Percentiles rank a stretch among this genome's conserved stretches.
phyloP scores from a whole-genome alignment of 2,888 invertebrate species.

The Metacarcinus magister region DNA sequence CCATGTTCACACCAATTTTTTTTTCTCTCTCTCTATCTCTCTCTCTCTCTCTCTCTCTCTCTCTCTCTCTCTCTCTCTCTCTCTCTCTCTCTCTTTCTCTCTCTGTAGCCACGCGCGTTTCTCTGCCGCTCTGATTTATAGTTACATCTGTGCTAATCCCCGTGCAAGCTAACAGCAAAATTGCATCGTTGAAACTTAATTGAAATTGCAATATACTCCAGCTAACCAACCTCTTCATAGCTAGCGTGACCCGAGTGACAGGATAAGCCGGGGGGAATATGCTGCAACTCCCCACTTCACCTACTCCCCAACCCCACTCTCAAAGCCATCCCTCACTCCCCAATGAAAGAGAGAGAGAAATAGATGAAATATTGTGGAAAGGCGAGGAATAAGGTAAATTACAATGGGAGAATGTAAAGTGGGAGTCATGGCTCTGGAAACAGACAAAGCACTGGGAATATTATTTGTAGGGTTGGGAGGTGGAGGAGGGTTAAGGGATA shows the following conservation, averaged over 20 bases:
- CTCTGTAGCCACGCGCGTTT: background rate
- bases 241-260: background rate
- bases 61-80: background rate
- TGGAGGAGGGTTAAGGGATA: too few relatives aligned
- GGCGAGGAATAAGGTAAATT: background rate
- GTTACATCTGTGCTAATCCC: slow-evolving; percentile 58
- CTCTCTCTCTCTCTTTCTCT: background rate
- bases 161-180: slow-evolving; percentile 56
- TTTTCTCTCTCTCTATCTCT: background rate
- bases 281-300: background rate
- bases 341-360: slow-evolving; percentile 15
- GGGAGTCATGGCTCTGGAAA: background rate
- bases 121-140: slow-evolving; percentile 15
- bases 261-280: background rate
- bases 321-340: background rate
- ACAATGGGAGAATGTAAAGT: background rate
- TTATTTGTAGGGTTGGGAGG: too few relatives aligned
- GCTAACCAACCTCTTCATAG: background rate
- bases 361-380: background rate
- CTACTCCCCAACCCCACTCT: background rate
- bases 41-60: background rate
- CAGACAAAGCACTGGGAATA: background rate
- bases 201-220: slow-evolving; percentile 59
- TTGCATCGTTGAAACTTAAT: slow-evolving; percentile 62
- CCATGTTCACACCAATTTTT: too few relatives aligned